phyloP scores from a whole-genome alignment of 2,113 vertebrate genomes.

The Nibea coibor region DNA sequence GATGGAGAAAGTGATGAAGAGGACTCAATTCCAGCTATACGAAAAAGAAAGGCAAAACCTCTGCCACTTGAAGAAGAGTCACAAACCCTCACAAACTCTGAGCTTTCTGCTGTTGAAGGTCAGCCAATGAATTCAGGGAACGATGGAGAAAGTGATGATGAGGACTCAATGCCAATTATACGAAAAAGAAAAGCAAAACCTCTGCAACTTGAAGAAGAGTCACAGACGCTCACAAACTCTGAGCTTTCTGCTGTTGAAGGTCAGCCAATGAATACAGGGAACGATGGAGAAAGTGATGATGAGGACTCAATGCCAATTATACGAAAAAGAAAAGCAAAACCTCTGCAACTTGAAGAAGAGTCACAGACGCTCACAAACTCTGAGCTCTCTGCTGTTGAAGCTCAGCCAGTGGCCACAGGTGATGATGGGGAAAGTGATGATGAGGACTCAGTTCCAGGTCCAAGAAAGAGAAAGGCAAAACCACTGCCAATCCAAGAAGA shows the following conservation, averaged over 20 bases:
- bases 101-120: constrained; percentile 48
- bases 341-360: constrained; percentile 15
- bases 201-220: constrained; percentile 33
- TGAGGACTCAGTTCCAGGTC: constrained; percentile 16
- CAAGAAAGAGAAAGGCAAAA: constrained; percentile 39
- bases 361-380: background rate
- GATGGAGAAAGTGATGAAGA: constrained; percentile 18
- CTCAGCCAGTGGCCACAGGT: constrained; percentile 48
- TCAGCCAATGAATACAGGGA: constrained; percentile 17
- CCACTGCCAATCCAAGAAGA: constrained; percentile 17
- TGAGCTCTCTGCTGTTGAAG: constrained; percentile 8
- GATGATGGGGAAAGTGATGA: constrained; percentile 26
- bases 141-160: constrained; percentile 19
- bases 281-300: constrained; percentile 6
- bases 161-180: constrained; percentile 6
- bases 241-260: constrained; percentile 3
- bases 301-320: background rate
- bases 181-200: constrained; percentile 23
- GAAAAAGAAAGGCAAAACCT: background rate
- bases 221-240: background rate
- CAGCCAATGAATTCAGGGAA: constrained; percentile 55
- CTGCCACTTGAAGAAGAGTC: constrained; percentile 26
- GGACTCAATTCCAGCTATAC: background rate
- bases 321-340: background rate
- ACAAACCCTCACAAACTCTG: constrained; percentile 8